Conservation (phyloP, 2,888 invertebrate genomes). For the Pandemis heparana region DNA sequence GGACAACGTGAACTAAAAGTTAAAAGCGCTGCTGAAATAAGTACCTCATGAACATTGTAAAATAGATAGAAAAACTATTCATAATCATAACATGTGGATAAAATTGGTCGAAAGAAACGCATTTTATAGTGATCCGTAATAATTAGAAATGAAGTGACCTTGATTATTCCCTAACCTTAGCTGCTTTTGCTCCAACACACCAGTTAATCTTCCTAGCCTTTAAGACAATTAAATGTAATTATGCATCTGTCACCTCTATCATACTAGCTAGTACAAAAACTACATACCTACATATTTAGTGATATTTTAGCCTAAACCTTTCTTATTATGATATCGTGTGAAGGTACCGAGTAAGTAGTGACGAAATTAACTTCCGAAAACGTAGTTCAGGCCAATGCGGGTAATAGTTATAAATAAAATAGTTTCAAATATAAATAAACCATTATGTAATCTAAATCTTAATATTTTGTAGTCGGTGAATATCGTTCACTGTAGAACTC, state of each 20-base stretch:
- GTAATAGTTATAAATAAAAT: conserved; percentile 44
- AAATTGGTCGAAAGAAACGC: conserved; percentile 64
- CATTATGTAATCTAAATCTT: conserved; percentile 41
- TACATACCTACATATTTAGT: conserved; percentile 30
- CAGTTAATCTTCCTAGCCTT: conserved; percentile 59
- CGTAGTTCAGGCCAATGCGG: conserved; percentile 41
- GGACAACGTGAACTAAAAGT: conserved; percentile 58
- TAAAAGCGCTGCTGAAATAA: conserved; percentile 73
- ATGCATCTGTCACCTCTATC: conserved; percentile 40
- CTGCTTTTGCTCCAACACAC: conserved; percentile 76
- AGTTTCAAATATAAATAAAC: conserved; percentile 46
- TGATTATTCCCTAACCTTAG: conserved; percentile 80
- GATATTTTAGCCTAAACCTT: conserved; percentile 37
- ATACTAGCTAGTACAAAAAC: conserved; percentile 43
- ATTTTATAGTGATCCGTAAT: conserved; percentile 76
- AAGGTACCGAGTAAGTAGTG: conserved; percentile 30
- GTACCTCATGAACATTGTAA: conserved; percentile 68
- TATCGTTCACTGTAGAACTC: conserved; percentile 56
- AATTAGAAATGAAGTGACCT: conserved; percentile 83
- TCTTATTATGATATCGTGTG: conserved; percentile 33
- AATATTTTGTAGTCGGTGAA: conserved; percentile 47
- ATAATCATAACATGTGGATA: conserved; percentile 55
- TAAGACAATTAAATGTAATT: conserved; percentile 47
- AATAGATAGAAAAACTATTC: conserved; percentile 66
- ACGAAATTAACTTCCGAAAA: conserved; percentile 34